Evolutionary conservation across 1,140 invertebrate genomes (phyloP), one percentile per base, ranked within the genome.

Genomic region (Drosophila kanapiae): DNA sequence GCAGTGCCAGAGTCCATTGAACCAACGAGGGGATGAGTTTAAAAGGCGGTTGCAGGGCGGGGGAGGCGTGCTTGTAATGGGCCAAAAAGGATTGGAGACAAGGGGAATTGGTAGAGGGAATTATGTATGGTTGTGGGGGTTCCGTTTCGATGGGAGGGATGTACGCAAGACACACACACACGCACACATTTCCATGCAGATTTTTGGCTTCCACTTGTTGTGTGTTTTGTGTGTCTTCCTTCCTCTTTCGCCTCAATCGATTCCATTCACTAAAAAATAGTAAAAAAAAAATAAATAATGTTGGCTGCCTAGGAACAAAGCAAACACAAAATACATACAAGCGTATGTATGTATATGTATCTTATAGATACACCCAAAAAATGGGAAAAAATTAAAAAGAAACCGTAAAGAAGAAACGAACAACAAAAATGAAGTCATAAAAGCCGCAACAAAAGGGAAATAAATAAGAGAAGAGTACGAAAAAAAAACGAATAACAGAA

Each of bases 201-300:
- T 78, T 71, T 78, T 78, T 78, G 75, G 76, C 75, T 78, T 78
- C 75, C 75, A 78, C 76, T 78, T 78, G 76, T 78, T 78, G 75
- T 72, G 53, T 56, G 53, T 56, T 56, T n/a, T 56, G 29, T 51
- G 67, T 23, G 38, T 35, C 63, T 68, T 56, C 45, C 76, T 27
- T 33, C 58, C 57, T 42, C 47, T 48, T 48, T 70, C 42, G 38
- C 48, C 38, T 37, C 31, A 69, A 78, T 78, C 59, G 75, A 77
- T 78, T 68, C 74, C 75, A 78, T 78, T 69, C 53, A 56, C 35
- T 38, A 56, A 56, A 54, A 56, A 56, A 56, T 33, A 23, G 11
- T 14, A 16, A 16, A 37, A 53, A 53, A 56, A 38, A 56, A 49
- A 54, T 14, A 37, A 48, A 77, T 76, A 72, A 71, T 60, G 68